These are phyloP conservation scores for Cydia amplana DNA, from an alignment of 1,140 invertebrate genomes.

Conservation along the genomic window DNA sequence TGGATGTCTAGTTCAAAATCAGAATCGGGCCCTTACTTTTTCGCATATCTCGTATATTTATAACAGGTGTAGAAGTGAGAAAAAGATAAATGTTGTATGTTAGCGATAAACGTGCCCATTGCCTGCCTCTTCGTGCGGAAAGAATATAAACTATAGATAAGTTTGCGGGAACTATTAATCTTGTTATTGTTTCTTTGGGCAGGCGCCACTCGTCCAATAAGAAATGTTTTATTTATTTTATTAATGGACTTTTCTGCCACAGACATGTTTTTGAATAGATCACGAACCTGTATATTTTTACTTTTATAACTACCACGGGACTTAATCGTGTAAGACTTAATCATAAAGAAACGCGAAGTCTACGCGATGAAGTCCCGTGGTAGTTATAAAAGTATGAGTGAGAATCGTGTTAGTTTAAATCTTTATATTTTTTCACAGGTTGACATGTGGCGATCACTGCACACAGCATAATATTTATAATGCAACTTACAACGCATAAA, in stretches of 20 bases:
- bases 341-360: too few relatives aligned
- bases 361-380: too few relatives aligned
- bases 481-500: too few relatives aligned
- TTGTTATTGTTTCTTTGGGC: conserved; percentile 14
- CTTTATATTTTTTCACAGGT: too few relatives aligned
- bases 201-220: conserved; percentile 8
- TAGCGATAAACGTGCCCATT: not conserved
- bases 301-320: too few relatives aligned
- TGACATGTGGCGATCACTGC: too few relatives aligned
- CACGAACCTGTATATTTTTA: not conserved
- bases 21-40: too few relatives aligned
- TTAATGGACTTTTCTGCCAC: conserved; percentile 6
- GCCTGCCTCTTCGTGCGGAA: not conserved
- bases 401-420: too few relatives aligned
- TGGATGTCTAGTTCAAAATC: too few relatives aligned
- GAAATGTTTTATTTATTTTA: not conserved
- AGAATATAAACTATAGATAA: conserved; percentile 14
- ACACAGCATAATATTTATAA: too few relatives aligned
- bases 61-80: conserved; percentile 4
- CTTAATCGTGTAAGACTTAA: too few relatives aligned
- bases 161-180: not conserved
- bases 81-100: not conserved
- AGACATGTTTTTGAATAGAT: not conserved
- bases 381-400: too few relatives aligned
- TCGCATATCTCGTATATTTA: not conserved